Base-by-base conservation (phyloP, 2,888 invertebrate genomes). In the Bombylius major region DNA sequence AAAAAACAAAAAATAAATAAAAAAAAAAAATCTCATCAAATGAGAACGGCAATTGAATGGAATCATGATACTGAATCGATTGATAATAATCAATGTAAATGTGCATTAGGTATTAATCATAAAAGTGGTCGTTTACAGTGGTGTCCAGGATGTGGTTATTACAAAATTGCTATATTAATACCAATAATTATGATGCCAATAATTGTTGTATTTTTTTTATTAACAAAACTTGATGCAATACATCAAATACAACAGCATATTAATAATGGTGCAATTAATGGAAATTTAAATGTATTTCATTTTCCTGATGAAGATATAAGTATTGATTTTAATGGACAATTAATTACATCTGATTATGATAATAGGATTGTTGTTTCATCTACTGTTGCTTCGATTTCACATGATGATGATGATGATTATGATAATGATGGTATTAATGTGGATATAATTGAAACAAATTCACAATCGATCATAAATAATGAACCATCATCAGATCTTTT, bases 61-160 rank as follows among this genome's bases (percentile, higher is more conserved):
- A 45, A 58, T 55, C 56, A 57, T 60, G 60, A 62, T 23, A 58
- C 57, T 48, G 60, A 57, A 32, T 62, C 60, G 57, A 53, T 55
- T 51, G 58, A 57, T 42, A 50, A 57, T 44, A 52, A 58, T 56
- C 60, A 58, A 46, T 59, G 58, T 52, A 62, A 59, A 49, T 64
- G 64, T 58, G 56, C 54, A 42, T 63, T 73, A 56, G 73, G 74
- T 23, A 68, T 73, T 11, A 73, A 73, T 57, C 62, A 65, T 57
- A 68, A 67, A 48, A 73, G 71, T 23, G 73, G 73, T 45, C 72
- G 73, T 8, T 62, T 73, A 44, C 74, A 73, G 61, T 73, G 73
- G 73, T 73, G 73, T 66, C 72, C 74, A n/a, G 72, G 71, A 48
- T 63, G 70, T 60, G 71, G 69, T 23, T 73, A 70, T 59, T 71